These are phyloP conservation scores for Campoletis sonorensis DNA, from an alignment of 1,140 invertebrate species.

Conservation along the genomic window DNA sequence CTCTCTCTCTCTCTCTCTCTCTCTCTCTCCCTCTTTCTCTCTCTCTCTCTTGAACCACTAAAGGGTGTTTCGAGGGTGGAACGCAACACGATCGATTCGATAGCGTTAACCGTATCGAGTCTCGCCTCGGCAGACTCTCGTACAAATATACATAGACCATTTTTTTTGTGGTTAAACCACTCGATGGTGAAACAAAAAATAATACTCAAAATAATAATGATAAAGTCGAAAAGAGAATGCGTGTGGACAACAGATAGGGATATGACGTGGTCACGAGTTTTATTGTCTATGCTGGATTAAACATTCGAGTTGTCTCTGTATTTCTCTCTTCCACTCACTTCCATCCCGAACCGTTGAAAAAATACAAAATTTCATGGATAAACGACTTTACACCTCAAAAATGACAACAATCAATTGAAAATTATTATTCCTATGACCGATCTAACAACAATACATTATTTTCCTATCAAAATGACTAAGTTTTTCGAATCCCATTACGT, in stretches of 20 bases:
- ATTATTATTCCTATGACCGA: no score
- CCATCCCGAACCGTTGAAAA: no score
- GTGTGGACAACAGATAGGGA: neutral
- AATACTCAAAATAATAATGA: neutral
- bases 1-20: conserved; percentile 32
- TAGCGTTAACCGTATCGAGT: conserved; percentile 28
- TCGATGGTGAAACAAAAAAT: conserved; percentile 3
- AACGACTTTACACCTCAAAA: no score
- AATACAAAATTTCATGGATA: no score
- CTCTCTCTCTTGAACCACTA: conserved; percentile 31
- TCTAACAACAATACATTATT: neutral
- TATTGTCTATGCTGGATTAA: neutral
- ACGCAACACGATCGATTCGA: conserved; percentile 26
- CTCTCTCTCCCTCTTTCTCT: conserved; percentile 45
- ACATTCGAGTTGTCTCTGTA: no score
- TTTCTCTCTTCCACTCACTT: no score
- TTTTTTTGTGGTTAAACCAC: conserved; percentile 14
- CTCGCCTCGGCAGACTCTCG: neutral
- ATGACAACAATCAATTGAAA: no score
- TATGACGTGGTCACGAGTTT: neutral
- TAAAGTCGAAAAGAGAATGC: neutral
- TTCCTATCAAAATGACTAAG: no score
- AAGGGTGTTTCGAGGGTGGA: conserved; percentile 16
- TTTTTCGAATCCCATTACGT: no score
- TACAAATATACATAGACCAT: neutral